phyloP scores from a whole-genome alignment of 2,888 invertebrate species.

The Drosophila imparisetae region DNA sequence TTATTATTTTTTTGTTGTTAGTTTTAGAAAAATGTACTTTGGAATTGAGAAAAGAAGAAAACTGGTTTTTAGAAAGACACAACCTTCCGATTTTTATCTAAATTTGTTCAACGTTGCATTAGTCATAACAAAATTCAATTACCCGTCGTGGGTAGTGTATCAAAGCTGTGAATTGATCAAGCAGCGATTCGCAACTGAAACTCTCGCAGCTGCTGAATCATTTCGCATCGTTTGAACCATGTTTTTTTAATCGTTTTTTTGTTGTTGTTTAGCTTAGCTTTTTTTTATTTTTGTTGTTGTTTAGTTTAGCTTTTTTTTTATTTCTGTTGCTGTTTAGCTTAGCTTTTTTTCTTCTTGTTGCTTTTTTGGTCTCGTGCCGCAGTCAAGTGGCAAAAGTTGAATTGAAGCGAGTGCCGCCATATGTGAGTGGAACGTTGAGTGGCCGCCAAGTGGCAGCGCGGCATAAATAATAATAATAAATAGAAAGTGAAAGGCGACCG shows the following conservation, averaged over 20 bases:
- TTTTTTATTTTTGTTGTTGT: slow-evolving; percentile 6
- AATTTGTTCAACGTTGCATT: background rate
- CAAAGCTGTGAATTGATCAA: slow-evolving; percentile 22
- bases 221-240: slow-evolving; percentile 22
- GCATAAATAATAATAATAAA: slow-evolving; percentile 25
- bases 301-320: background rate
- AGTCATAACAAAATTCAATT: background rate
- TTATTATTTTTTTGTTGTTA: background rate
- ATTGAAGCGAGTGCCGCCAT: slow-evolving; percentile 40
- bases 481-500: slow-evolving; percentile 58
- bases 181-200: slow-evolving; percentile 32
- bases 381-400: slow-evolving; percentile 58
- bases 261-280: slow-evolving; percentile 1
- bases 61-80: background rate
- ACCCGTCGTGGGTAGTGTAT: slow-evolving; percentile 2
- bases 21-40: background rate
- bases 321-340: slow-evolving; percentile 1
- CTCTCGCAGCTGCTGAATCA: slow-evolving; percentile 45
- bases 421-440: slow-evolving; percentile 33
- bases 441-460: slow-evolving; percentile 18
- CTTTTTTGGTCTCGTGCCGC: slow-evolving; percentile 45
- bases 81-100: background rate
- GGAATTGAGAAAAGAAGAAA: background rate
- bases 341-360: slow-evolving; percentile 10
- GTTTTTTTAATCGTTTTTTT: background rate